Evolutionary conservation across 2,888 invertebrate species (phyloP).

Genomic region (Epiblema foenella): DNA sequence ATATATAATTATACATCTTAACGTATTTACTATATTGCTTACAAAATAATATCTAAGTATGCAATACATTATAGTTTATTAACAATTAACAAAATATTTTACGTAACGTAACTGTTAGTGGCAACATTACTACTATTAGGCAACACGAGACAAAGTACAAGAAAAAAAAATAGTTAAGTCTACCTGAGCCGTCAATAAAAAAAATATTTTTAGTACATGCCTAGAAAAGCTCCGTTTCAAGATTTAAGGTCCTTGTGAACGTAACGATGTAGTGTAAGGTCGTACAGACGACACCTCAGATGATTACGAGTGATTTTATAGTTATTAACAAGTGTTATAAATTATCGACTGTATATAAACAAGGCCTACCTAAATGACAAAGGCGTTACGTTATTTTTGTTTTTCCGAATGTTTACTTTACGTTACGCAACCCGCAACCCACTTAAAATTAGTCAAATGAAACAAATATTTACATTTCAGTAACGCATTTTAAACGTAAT

Average conservation of each 20-base stretch:
- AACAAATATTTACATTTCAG: not conserved
- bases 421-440: not conserved
- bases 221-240: too few species aligned
- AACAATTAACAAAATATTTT: constrained; percentile 9
- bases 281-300: too few species aligned
- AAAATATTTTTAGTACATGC: too few species aligned
- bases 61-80: not conserved
- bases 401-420: not conserved
- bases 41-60: constrained; percentile 27
- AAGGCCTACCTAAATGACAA: not conserved
- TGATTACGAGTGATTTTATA: too few species aligned
- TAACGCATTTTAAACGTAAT: not conserved
- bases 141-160: too few species aligned
- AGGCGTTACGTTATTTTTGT: not conserved
- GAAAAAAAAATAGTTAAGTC: too few species aligned
- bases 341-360: too few species aligned
- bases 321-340: too few species aligned
- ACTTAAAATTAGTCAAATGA: not conserved
- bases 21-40: constrained; percentile 29
- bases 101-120: not conserved
- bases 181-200: too few species aligned
- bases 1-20: not conserved
- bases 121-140: too few species aligned
- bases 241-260: too few species aligned
- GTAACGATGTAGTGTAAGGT: too few species aligned